Conservation (phyloP, 2,113 vertebrate genomes). For the Physeter macrocephalus region DNA sequence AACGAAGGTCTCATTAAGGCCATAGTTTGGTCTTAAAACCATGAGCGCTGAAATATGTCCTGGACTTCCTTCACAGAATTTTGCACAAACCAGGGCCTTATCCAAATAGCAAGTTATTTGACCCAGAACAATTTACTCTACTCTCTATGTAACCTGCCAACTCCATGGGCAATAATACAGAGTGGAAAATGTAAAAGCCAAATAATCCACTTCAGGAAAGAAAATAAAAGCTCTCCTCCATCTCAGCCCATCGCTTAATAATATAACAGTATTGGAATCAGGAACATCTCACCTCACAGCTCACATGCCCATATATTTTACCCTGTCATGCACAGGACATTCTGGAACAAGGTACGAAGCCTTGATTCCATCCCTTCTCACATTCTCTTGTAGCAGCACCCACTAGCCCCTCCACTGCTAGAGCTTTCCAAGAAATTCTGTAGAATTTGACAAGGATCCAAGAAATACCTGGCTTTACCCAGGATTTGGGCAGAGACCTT, state of each 20-base stretch:
- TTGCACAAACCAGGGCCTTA: neutral
- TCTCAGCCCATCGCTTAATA: neutral
- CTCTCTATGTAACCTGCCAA: neutral
- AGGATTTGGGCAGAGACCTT: neutral
- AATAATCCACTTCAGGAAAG: neutral
- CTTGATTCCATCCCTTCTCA: neutral
- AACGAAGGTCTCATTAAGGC: neutral
- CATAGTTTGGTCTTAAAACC: neutral
- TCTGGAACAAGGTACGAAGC: neutral
- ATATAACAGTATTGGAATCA: neutral
- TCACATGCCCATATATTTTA: no score
- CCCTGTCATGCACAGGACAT: neutral
- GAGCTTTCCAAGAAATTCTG: neutral
- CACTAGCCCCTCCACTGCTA: neutral
- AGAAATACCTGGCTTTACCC: neutral
- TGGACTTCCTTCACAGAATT: neutral
- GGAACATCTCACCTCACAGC: neutral
- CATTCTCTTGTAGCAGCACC: neutral
- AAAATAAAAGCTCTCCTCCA: neutral
- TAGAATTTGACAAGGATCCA: neutral
- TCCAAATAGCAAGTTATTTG: neutral
- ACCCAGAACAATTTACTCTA: neutral
- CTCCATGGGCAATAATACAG: neutral
- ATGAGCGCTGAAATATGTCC: neutral
- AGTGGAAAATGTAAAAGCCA: neutral